These are phyloP conservation scores for Rhinoptilus africanus DNA, from an alignment of 2,113 vertebrate species.

Conservation along the genomic window DNA sequence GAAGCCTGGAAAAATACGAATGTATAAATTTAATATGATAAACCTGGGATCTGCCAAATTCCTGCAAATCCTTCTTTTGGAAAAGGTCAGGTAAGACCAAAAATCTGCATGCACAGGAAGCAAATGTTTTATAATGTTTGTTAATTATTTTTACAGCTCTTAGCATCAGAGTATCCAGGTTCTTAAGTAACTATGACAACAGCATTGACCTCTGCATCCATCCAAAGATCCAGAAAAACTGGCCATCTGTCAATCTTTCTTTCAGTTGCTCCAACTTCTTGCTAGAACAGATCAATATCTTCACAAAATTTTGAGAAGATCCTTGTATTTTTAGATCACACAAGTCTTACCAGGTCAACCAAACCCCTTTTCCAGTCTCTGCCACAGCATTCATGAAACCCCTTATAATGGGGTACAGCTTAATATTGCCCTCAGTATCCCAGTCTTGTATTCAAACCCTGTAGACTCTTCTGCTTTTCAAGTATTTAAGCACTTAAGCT, in stretches of 20 bases:
- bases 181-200: background rate
- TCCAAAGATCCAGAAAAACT: background rate
- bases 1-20: background rate
- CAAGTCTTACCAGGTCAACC: background rate
- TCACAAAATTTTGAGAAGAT: background rate
- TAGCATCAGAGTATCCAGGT: background rate
- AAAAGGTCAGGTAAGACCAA: background rate
- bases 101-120: background rate
- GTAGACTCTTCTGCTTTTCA: background rate
- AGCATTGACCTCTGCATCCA: background rate
- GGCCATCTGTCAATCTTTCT: background rate
- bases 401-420: background rate
- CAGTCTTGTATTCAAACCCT: background rate
- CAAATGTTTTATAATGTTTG: background rate
- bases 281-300: background rate
- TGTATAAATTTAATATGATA: background rate
- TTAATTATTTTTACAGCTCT: background rate
- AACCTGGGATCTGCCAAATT: background rate
- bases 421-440: background rate
- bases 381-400: background rate
- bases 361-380: background rate
- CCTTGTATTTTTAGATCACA: background rate
- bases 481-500: background rate
- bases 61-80: background rate
- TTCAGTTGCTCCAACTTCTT: background rate